Evolutionary conservation across 2,797 vertebrate species (phyloP), one percentile per base, ranked within the genome.

Genomic region (Muscicapa comitata): DNA sequence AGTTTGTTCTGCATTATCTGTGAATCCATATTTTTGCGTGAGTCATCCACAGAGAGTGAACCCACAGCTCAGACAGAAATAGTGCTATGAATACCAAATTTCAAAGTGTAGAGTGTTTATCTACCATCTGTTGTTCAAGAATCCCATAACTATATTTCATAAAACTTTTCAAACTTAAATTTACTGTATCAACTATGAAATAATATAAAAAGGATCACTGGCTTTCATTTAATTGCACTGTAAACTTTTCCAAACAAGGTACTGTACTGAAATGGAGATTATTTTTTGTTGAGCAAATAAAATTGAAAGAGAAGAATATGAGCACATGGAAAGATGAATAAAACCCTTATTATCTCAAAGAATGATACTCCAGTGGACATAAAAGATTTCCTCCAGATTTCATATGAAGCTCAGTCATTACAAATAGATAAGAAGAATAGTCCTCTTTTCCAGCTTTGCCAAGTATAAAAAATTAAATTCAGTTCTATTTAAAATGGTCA

Each of bases 101-200:
- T 88, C 57, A 57, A 83, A 92, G 58, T 19, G 72, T 38, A 59
- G 35, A n/a, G 61, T 86, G 54, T 81, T 92, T 86, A 92, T 61
- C 38, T 38, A 86, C 95, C 95, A 96, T 96, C 95, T 96, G 96
- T 77, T 94, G 59, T 95, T 95, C 68, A 93, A 88, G 70, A 77
- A 59, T 86, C 24, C 45, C 37, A 13, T 33, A 93, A 89, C 10
- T 66, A 2, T 20, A 90, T 61, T 78, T 57, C 65, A 78, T 43
- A 47, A 83, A 95, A 95, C 63, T 94, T 94, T 91, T 82, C 13
- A 66, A 66, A 85, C 74, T 82, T 62, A 85, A 79, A 85, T 71
- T 66, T 82, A 78, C 70, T 85, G 16, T 73, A 33, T 55, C 57
- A 87, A 47, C 40, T 70, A 40, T 17, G 20, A 78, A 77, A 84